These are phyloP conservation scores for Myotis brandtii DNA, from an alignment of 2,113 vertebrate genomes.

Conservation along the genomic window DNA sequence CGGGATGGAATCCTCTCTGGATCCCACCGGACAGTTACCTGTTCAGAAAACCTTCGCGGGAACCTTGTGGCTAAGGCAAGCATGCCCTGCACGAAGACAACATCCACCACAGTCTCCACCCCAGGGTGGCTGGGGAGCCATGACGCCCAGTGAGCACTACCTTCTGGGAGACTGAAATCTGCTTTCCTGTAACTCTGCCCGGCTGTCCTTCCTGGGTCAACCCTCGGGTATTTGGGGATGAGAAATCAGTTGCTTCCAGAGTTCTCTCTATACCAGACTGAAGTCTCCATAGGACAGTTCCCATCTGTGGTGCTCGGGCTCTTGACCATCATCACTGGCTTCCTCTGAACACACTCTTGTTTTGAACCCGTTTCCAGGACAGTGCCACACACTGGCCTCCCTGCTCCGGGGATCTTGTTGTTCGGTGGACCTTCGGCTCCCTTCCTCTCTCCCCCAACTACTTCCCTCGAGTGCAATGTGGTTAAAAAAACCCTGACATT, in stretches of 20 bases:
- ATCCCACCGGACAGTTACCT: background rate
- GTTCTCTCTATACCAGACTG: background rate
- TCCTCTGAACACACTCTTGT: background rate
- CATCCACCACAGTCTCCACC: background rate
- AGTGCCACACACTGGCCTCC: background rate
- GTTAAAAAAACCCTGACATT: background rate
- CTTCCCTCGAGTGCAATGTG: background rate
- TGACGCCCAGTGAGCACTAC: rapidly evolving
- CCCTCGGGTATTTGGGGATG: background rate
- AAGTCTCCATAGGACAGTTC: background rate
- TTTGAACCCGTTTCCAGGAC: background rate
- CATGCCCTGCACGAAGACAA: rapidly evolving
- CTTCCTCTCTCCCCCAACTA: background rate
- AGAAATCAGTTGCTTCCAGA: background rate
- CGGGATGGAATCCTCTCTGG: background rate
- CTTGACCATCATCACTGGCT: background rate
- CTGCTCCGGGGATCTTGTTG: background rate
- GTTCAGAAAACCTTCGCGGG: background rate
- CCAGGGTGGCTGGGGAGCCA: rapidly evolving
- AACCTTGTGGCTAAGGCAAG: background rate
- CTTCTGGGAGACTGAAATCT: background rate
- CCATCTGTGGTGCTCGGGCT: background rate
- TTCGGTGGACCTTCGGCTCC: background rate
- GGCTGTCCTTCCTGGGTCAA: background rate
- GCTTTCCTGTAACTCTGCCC: background rate